These are phyloP conservation scores for Sakesphorus luctuosus DNA, from an alignment of 2,113 vertebrate genomes.

Conservation along the genomic window DNA sequence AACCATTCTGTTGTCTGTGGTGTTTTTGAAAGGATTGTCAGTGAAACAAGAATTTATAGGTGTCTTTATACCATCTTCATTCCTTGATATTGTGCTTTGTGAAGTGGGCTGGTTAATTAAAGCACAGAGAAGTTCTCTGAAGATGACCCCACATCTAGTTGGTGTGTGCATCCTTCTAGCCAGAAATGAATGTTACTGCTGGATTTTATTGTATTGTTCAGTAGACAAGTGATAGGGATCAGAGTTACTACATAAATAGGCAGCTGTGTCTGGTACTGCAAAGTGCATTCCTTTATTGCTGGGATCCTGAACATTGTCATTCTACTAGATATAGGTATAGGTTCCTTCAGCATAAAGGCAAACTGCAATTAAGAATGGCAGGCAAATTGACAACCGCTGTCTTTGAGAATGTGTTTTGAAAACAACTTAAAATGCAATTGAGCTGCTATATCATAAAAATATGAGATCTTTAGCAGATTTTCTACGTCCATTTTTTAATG, in stretches of 20 bases:
- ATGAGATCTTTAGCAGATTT: background rate
- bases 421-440: background rate
- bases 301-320: background rate
- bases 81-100: background rate
- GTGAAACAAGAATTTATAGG: background rate
- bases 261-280: background rate
- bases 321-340: background rate
- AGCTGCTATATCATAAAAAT: background rate
- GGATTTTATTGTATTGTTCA: slow-evolving; percentile 2
- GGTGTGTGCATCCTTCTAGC: background rate
- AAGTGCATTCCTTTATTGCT: background rate
- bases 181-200: slow-evolving; percentile 8
- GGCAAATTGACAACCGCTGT: background rate
- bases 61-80: background rate
- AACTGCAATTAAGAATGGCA: background rate
- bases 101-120: background rate
- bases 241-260: background rate
- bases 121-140: background rate
- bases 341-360: background rate
- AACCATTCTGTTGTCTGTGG: background rate
- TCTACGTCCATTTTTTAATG: background rate
- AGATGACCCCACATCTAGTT: background rate
- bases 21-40: background rate
- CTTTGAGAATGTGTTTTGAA: background rate
- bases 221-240: background rate